Conservation (phyloP, 2,797 vertebrate genomes). For the Sebastes jordani region DNA sequence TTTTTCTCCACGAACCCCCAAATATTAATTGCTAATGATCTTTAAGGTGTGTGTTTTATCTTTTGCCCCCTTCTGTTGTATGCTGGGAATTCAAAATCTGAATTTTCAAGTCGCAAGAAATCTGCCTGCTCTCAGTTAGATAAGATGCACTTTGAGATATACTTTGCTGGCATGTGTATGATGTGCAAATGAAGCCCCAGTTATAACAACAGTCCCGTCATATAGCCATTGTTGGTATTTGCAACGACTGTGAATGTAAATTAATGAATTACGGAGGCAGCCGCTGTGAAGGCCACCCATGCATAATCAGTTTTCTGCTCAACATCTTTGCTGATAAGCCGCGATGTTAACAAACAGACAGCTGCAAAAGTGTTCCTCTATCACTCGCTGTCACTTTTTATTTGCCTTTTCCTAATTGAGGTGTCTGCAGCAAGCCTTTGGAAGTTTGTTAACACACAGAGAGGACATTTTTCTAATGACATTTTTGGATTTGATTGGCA, state of each 20-base stretch:
- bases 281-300: slow-evolving; percentile 11
- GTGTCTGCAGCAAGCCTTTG: slow-evolving; percentile 4
- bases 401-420: slow-evolving; percentile 23
- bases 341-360: slow-evolving; percentile 25
- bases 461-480: neutral
- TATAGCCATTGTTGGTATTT: slow-evolving; percentile 45
- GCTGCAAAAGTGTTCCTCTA: neutral
- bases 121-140: slow-evolving; percentile 50
- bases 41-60: slow-evolving; percentile 84
- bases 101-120: slow-evolving; percentile 49
- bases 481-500: slow-evolving; percentile 7
- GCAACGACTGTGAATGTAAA: slow-evolving; percentile 32
- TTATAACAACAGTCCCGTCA: slow-evolving; percentile 24
- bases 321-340: slow-evolving; percentile 30
- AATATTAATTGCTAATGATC: slow-evolving; percentile 88
- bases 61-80: slow-evolving; percentile 63
- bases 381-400: slow-evolving; percentile 38
- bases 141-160: slow-evolving; percentile 61
- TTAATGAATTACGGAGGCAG: slow-evolving; percentile 30
- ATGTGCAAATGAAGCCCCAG: slow-evolving; percentile 53
- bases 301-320: slow-evolving; percentile 41
- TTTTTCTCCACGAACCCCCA: slow-evolving; percentile 82
- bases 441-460: slow-evolving; percentile 15
- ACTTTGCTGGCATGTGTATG: slow-evolving; percentile 45
- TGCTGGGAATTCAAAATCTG: slow-evolving; percentile 57